These are phyloP conservation scores for Falco berigora DNA, from an alignment of 2,797 vertebrate species.

Conservation along the genomic window DNA sequence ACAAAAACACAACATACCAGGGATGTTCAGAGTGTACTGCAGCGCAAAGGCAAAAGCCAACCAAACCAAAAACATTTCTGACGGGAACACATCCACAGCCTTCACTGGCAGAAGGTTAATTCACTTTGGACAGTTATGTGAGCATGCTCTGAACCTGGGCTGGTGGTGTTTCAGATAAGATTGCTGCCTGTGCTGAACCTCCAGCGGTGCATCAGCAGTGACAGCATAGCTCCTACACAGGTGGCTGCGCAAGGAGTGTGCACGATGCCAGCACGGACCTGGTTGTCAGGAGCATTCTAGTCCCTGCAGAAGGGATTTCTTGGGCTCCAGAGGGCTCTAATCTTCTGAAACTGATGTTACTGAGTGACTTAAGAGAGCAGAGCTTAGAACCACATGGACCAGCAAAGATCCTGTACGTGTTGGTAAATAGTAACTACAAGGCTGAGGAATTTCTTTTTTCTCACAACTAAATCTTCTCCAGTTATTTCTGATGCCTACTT, in stretches of 20 bases:
- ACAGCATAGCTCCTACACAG: background rate
- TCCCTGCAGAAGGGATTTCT: background rate
- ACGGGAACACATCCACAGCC: background rate
- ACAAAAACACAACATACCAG: no score
- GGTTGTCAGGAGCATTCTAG: background rate
- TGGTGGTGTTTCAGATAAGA: background rate
- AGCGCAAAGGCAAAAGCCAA: background rate
- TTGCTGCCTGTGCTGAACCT: background rate
- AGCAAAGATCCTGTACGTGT: background rate
- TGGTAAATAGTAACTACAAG: background rate
- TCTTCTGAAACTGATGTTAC: background rate
- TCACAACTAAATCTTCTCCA: background rate
- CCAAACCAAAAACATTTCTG: background rate
- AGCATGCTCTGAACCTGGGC: background rate
- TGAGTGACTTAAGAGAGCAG: background rate
- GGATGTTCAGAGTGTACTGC: background rate
- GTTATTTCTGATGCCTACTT: background rate
- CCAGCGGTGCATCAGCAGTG: background rate
- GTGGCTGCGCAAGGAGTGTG: background rate
- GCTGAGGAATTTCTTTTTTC: background rate
- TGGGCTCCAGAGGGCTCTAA: background rate
- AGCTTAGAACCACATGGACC: background rate
- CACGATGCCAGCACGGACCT: rapidly evolving
- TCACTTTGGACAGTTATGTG: background rate
- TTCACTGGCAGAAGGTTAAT: background rate